Evolutionary conservation across 2,888 invertebrate genomes (phyloP).

Genomic region (Punctoribates punctum): DNA sequence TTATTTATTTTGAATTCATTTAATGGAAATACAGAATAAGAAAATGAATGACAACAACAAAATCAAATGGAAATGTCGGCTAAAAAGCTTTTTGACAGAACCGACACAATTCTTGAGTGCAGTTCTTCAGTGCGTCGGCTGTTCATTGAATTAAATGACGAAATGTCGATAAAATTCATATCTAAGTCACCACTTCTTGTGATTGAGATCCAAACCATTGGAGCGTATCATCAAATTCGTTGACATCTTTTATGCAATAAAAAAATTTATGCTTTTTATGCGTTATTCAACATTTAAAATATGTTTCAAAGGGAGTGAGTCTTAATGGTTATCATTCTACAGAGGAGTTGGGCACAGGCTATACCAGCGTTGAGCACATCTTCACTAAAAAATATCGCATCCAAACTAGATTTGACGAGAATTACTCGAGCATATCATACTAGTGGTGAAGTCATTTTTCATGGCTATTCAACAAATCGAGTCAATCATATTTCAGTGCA

Average conservation of each 20-base stretch:
- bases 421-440: constrained; percentile 17
- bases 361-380: too few relatives aligned
- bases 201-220: background rate
- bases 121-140: background rate
- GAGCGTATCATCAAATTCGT: background rate
- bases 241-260: background rate
- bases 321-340: too few relatives aligned
- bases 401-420: constrained; percentile 6
- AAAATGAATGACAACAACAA: background rate
- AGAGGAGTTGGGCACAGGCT: too few relatives aligned
- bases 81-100: background rate
- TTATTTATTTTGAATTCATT: background rate
- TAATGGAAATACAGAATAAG: background rate
- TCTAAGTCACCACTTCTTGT: background rate
- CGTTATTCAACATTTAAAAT: background rate
- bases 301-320: background rate
- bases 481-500: constrained; percentile 17
- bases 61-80: background rate
- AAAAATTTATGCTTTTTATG: background rate
- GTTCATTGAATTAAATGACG: constrained; percentile 19
- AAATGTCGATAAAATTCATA: background rate
- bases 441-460: constrained; percentile 18
- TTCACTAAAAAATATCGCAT: background rate
- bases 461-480: constrained; percentile 28
- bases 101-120: background rate